Conservation (phyloP, 2,888 invertebrate genomes). For the Gerris lacustris region DNA sequence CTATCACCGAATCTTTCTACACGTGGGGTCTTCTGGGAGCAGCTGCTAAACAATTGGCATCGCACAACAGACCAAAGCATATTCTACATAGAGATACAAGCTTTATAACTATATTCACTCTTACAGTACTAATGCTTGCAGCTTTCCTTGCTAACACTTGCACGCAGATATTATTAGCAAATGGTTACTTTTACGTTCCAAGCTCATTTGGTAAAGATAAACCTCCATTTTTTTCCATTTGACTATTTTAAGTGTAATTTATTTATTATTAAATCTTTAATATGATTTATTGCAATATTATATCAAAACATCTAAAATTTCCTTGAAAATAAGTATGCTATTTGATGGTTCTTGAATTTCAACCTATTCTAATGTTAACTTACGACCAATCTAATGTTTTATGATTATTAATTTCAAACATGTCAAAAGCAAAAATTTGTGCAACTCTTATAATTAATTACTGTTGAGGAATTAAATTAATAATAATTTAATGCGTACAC, state of each 20-base stretch:
- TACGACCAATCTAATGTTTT: too few species aligned
- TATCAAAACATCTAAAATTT: constrained; percentile 7
- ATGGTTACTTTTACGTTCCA: constrained; percentile 62
- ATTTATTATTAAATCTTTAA: constrained; percentile 15
- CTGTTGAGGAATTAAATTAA: too few species aligned
- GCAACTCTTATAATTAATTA: too few species aligned
- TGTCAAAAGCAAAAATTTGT: too few species aligned
- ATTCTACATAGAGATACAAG: constrained; percentile 48
- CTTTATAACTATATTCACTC: constrained; percentile 56
- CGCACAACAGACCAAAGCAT: constrained; percentile 59
- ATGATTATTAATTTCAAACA: too few species aligned
- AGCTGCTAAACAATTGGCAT: constrained; percentile 65
- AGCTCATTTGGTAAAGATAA: constrained; percentile 67
- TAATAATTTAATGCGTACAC: too few species aligned
- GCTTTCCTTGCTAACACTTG: constrained; percentile 74
- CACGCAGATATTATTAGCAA: constrained; percentile 56
- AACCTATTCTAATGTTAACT: too few species aligned
- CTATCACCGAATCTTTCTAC: constrained; percentile 75
- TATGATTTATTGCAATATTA: constrained; percentile 15
- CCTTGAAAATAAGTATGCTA: too few species aligned
- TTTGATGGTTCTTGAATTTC: too few species aligned
- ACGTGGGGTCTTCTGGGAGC: constrained; percentile 78
- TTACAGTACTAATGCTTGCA: constrained; percentile 58
- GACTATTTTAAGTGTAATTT: constrained; percentile 10
- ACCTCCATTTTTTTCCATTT: neutral